Percentiles rank a stretch among this genome's conserved stretches.
Evolutionary conservation across 2,797 vertebrate species (phyloP).

Genomic region (Sandelia bainsii): DNA sequence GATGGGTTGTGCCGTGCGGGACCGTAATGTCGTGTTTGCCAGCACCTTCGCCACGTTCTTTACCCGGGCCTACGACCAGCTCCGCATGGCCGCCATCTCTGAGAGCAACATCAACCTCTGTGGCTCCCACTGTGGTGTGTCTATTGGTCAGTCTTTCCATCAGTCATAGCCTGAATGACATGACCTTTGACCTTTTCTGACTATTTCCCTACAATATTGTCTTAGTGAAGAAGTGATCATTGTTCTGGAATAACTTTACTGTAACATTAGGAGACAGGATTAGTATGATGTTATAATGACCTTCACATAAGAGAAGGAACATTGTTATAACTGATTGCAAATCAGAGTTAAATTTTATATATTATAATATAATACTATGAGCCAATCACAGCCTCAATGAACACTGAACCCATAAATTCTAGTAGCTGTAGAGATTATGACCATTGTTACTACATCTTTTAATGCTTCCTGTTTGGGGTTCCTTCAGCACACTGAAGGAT

Average conservation of each 20-base stretch:
- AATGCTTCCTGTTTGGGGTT: background rate
- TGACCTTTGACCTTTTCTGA: conserved; percentile 23
- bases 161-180: background rate
- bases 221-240: too few relatives aligned
- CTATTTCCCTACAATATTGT: background rate
- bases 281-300: too few relatives aligned
- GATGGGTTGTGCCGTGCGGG: conserved; percentile 89
- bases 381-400: background rate
- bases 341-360: too few relatives aligned
- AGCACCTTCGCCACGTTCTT: conserved; percentile 95
- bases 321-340: too few relatives aligned
- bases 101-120: conserved; percentile 97
- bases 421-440: background rate
- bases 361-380: background rate
- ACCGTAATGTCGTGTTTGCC: conserved; percentile 92
- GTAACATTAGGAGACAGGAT: too few relatives aligned
- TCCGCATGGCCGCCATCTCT: conserved; percentile 97
- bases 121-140: conserved; percentile 95
- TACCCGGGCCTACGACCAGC: conserved; percentile 92
- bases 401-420: background rate
- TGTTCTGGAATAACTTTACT: too few relatives aligned
- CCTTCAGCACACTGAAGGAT: background rate
- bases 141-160: conserved; percentile 88
- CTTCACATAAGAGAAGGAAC: too few relatives aligned
- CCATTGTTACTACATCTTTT: conserved; percentile 2